Evolutionary conservation across 2,888 invertebrate genomes (phyloP).

Genomic region (Galerucella calmariensis): DNA sequence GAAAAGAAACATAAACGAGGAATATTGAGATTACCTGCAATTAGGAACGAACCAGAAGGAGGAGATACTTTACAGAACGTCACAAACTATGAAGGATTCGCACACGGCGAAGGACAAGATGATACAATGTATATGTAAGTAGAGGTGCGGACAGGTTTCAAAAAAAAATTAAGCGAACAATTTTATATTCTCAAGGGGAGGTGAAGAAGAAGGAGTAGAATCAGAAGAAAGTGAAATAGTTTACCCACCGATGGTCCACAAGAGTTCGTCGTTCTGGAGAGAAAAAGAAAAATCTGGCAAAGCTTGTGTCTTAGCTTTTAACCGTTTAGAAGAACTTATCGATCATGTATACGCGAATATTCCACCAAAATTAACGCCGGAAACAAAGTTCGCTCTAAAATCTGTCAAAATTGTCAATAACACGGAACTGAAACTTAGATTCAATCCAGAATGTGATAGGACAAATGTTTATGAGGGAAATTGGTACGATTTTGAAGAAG

Average conservation of each 20-base stretch:
- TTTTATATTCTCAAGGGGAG: background rate
- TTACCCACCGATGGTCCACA: conserved; percentile 39
- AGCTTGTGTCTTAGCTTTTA: conserved; percentile 59
- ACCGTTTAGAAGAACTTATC: conserved; percentile 54
- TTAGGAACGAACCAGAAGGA: conserved; percentile 7
- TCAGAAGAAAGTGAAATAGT: conserved; percentile 24
- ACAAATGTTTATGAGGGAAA: conserved; percentile 55
- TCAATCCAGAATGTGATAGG: conserved; percentile 51
- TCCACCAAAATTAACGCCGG: conserved; percentile 53
- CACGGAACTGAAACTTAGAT: conserved; percentile 52
- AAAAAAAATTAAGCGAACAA: background rate
- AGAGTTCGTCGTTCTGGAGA: conserved; percentile 54
- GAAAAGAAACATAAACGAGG: conserved; percentile 9
- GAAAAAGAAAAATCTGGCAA: conserved; percentile 55
- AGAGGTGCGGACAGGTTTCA: background rate
- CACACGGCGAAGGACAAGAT: conserved; percentile 34
- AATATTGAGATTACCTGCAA: conserved; percentile 8
- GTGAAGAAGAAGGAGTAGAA: conserved; percentile 24
- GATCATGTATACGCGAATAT: conserved; percentile 59
- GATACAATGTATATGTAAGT: conserved; percentile 6
- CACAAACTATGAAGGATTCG: conserved; percentile 18
- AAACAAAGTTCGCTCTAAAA: conserved; percentile 52
- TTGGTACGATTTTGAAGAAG: conserved; percentile 62
- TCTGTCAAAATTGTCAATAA: conserved; percentile 53
- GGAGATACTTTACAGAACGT: conserved; percentile 22